A percentile compares a stretch with the other conserved stretches of the same genome.
Evolutionary conservation across 1,140 invertebrate genomes (phyloP).

Genomic region (Drosophila pseudoananassae): DNA sequence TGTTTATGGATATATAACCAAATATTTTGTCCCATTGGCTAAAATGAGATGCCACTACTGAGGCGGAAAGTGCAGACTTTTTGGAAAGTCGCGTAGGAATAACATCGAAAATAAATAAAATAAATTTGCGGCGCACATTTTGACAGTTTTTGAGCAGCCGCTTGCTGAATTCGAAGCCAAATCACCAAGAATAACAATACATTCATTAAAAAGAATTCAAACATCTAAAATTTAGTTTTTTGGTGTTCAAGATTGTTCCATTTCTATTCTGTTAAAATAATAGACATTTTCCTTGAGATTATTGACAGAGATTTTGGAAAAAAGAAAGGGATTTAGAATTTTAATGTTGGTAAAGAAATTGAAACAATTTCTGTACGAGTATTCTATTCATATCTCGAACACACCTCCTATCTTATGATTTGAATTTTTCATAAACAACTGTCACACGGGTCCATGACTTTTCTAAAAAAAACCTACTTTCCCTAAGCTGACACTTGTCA

Average conservation of each 20-base stretch:
- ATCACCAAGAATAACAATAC: constrained; percentile 32
- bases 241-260: constrained; percentile 28
- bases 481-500: constrained; percentile 70
- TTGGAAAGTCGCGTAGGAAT: constrained; percentile 63
- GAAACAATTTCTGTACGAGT: neutral
- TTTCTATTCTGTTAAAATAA: constrained; percentile 7
- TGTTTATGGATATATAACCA: constrained; percentile 33
- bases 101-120: constrained; percentile 80
- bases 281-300: constrained; percentile 14
- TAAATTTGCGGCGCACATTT: constrained; percentile 59
- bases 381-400: neutral
- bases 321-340: neutral
- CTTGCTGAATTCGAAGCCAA: constrained; percentile 32
- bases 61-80: constrained; percentile 51
- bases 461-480: constrained; percentile 42
- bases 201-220: constrained; percentile 45
- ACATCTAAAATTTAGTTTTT: constrained; percentile 21
- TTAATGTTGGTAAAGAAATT: neutral
- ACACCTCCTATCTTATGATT: constrained; percentile 3
- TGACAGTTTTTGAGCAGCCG: constrained; percentile 77
- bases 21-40: constrained; percentile 42
- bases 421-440: constrained; percentile 54
- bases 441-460: constrained; percentile 40
- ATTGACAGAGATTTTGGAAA: constrained; percentile 37
- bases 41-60: constrained; percentile 58